Conservation (phyloP, 2,888 invertebrate genomes). For the Branchipolynoe longqiensis region DNA sequence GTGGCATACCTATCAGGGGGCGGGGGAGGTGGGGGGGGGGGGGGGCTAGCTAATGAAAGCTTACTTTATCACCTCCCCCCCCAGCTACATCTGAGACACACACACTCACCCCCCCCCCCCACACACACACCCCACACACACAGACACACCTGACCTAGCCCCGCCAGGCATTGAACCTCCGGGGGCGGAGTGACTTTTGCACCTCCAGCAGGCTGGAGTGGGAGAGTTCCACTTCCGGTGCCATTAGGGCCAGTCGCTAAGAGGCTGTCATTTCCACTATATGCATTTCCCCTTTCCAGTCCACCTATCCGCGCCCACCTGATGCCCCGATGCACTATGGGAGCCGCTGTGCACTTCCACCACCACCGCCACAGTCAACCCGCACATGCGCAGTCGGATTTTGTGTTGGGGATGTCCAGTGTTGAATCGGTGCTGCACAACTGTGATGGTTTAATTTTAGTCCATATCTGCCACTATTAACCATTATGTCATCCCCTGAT, state of each 20-base stretch:
- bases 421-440: not conserved
- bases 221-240: slow-evolving; percentile 27
- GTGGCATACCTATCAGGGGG: too few species aligned
- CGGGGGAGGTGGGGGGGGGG: too few species aligned
- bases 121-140: not conserved
- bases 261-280: not conserved
- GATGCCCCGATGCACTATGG: not conserved
- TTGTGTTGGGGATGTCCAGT: not conserved
- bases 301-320: not conserved
- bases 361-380: too few species aligned
- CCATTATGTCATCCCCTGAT: too few species aligned
- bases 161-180: not conserved
- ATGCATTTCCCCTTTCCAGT: not conserved
- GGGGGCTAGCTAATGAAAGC: not conserved
- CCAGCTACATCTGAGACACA: not conserved
- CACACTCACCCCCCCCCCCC: not conserved
- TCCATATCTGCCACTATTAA: too few species aligned
- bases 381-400: not conserved
- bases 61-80: not conserved
- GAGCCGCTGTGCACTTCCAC: not conserved
- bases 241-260: not conserved
- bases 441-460: too few species aligned
- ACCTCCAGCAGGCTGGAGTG: not conserved
- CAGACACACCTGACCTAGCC: not conserved
- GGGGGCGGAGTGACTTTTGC: not conserved